Base-by-base conservation (phyloP, 2,888 invertebrate species). In the Acleris literana region DNA sequence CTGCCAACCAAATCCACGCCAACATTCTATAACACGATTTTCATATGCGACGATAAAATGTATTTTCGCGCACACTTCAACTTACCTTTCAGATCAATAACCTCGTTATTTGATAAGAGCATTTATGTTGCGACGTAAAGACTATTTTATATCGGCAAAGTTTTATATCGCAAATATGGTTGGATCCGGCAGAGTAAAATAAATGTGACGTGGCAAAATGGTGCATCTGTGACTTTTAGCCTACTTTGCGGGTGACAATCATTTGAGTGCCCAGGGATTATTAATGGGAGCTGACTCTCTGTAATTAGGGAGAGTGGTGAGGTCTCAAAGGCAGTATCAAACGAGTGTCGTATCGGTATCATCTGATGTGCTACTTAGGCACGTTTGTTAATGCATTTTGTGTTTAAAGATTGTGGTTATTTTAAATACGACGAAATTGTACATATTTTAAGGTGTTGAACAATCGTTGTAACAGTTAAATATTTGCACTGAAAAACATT, bases 231-330 rank as follows among this genome's bases (percentile, higher is more conserved):
- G 46, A 25, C 51, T 56, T 16, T 43, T 63, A 39, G 49, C 56
- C 63, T 43, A 29, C 56, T 51, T 56, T 64, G 64, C 3, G 63
- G 68, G 53, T 69, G 71, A 74, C 74, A 75, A 79, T 77, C 72
- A 73, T 73, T 71, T 72, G 76, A 77, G 77, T 77, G 71, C 71
- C 68, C 70, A 62, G 67, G 46, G 46, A 64, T 69, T 68, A 58
- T 64, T 76, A 74, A 72, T 74, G 71, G 70, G 16, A 48, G 56
- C 52, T 51, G 61, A 43, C 46, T 55, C 57, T 33, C 61, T 43
- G 76, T 77, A 83, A 85, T 85, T 78, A 81, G 71, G 74, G 76
- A 68, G 74, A 84, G 85, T 85, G 84, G 79, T 76, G 75, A 52
- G 59, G 33, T 52, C 62, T 51, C 68, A 52, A 67, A 64, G 53